Conservation (phyloP, 2,797 vertebrate species). For the Danio aesculapii region DNA sequence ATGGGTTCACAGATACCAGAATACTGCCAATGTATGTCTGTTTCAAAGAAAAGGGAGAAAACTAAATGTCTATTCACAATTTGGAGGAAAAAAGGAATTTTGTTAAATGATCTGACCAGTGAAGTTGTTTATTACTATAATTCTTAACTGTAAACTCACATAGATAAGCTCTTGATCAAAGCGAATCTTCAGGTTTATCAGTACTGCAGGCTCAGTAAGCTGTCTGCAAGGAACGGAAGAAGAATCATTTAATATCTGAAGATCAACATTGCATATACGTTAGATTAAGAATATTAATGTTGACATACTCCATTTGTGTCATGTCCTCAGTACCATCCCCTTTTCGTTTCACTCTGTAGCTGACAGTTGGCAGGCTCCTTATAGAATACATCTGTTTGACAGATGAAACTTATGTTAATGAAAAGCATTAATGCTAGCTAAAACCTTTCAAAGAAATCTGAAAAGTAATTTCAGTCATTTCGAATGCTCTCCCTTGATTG, state of each 20-base stretch:
- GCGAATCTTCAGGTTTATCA: constrained; percentile 91
- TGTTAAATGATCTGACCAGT: neutral
- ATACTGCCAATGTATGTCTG: constrained; percentile 98
- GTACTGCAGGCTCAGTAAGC: constrained; percentile 89
- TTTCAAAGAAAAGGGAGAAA: constrained; percentile 37
- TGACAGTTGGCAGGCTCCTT: constrained; percentile 82
- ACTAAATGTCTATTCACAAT: neutral
- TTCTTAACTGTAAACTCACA: constrained; percentile 74
- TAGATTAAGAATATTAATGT: constrained; percentile 42
- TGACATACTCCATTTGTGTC: constrained; percentile 94
- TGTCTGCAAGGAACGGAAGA: constrained; percentile 79
- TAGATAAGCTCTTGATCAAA: constrained; percentile 92
- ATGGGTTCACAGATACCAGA: constrained; percentile 93
- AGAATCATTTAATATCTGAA: neutral
- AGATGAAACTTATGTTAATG: constrained; percentile 6
- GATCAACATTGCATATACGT: neutral
- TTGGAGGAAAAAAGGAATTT: neutral
- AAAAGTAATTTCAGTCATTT: neutral
- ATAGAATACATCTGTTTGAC: constrained; percentile 88
- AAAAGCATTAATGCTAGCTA: constrained; percentile 4
- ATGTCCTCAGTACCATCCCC: constrained; percentile 92
- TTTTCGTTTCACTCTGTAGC: constrained; percentile 79
- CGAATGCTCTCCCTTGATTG: too few relatives aligned
- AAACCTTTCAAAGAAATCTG: constrained; percentile 9
- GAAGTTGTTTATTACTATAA: neutral